phyloP scores from a whole-genome alignment of 2,797 vertebrate species.

The Phoeniculus purpureus region DNA sequence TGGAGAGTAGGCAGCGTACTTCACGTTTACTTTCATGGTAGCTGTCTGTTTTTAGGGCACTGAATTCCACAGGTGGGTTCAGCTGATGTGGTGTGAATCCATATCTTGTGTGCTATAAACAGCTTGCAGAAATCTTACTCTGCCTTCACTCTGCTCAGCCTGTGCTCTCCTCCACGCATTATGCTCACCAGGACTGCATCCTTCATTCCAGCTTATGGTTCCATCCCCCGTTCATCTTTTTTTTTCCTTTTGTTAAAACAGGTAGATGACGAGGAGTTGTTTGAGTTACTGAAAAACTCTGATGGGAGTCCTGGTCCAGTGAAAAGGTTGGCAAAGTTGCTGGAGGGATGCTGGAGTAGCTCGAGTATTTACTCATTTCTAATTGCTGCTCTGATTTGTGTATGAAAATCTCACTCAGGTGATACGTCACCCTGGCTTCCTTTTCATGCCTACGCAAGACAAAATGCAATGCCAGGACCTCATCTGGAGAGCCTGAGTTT shows the following conservation, averaged over 20 bases:
- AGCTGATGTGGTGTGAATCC: neutral
- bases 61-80: neutral
- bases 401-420: neutral
- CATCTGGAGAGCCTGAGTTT: neutral
- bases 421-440: rapidly evolving
- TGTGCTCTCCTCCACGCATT: rapidly evolving
- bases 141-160: neutral
- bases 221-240: neutral
- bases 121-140: neutral
- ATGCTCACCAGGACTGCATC: neutral
- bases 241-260: neutral
- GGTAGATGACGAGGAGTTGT: neutral
- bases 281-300: neutral
- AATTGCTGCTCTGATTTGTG: neutral
- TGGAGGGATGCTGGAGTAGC: neutral
- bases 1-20: neutral
- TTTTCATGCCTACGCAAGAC: neutral
- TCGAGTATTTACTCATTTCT: neutral
- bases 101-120: neutral
- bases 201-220: neutral
- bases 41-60: neutral
- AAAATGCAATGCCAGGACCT: neutral
- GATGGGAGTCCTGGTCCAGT: neutral
- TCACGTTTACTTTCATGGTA: neutral
- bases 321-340: too few relatives aligned